Percentiles rank a stretch among this genome's conserved stretches.
These are phyloP conservation scores for Orientallactaga bullata DNA, from an alignment of 2,113 vertebrate genomes.

Conservation along the genomic window DNA sequence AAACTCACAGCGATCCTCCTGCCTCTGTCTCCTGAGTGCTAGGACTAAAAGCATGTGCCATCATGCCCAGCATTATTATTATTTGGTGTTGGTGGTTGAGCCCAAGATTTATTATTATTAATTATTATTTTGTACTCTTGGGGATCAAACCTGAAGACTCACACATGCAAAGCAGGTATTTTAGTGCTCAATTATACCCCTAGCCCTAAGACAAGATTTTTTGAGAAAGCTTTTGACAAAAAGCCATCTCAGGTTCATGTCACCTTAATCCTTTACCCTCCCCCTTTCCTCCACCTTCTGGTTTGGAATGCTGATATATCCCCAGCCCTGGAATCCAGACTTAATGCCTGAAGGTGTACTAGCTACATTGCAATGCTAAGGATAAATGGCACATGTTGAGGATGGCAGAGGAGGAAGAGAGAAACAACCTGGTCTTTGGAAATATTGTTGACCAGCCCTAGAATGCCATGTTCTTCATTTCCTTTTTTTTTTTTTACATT, in stretches of 20 bases:
- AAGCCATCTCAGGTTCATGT: not conserved
- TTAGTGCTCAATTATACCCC: not conserved
- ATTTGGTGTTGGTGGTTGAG: not conserved
- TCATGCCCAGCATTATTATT: too few species aligned
- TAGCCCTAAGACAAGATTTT: not conserved
- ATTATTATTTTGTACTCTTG: too few species aligned
- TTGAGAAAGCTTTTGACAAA: not conserved
- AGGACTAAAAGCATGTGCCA: too few species aligned
- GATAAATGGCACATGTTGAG: not conserved
- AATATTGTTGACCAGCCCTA: not conserved
- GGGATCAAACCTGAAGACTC: not conserved
- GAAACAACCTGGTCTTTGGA: not conserved
- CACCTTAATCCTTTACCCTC: constrained; percentile 22
- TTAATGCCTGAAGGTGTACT: not conserved
- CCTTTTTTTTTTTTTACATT: too few species aligned
- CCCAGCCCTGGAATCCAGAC: too few species aligned
- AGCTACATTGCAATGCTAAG: not conserved
- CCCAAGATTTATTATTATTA: too few species aligned
- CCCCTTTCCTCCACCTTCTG: not conserved
- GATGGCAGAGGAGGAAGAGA: not conserved
- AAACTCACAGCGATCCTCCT: too few species aligned
- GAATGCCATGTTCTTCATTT: not conserved
- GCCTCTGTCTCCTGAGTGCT: too few species aligned
- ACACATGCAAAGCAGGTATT: not conserved
- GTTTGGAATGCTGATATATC: constrained; percentile 2